Evolutionary conservation across 2,113 vertebrate species (phyloP).

Genomic region (Planiliza haematocheilus): DNA sequence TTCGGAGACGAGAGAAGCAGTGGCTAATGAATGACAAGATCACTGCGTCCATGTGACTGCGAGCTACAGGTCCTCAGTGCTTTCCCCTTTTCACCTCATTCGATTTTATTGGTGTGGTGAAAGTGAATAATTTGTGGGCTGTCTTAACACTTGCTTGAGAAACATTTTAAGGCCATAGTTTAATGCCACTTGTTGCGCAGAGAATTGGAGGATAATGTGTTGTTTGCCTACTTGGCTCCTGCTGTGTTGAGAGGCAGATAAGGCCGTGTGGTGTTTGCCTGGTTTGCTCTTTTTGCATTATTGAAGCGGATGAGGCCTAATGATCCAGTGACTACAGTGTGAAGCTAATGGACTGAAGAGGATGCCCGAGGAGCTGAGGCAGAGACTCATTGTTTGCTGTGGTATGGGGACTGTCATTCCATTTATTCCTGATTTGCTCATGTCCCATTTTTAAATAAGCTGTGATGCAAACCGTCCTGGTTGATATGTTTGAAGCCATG

Average conservation of each 20-base stretch:
- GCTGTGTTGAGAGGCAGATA: constrained; percentile 65
- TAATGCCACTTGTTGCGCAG: constrained; percentile 24
- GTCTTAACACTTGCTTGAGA: constrained; percentile 8
- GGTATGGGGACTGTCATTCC: constrained; percentile 3
- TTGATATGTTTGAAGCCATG: neutral
- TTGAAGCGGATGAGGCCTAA: constrained; percentile 75
- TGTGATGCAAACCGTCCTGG: constrained; percentile 3
- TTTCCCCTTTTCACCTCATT: neutral
- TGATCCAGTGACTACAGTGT: constrained; percentile 61
- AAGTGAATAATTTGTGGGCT: neutral
- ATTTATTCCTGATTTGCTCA: constrained; percentile 12
- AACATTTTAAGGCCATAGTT: neutral
- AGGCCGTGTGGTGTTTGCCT: constrained; percentile 46
- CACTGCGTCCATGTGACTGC: neutral
- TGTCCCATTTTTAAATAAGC: too few species aligned
- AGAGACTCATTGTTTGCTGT: constrained; percentile 16
- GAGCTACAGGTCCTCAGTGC: neutral
- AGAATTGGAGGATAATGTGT: constrained; percentile 44
- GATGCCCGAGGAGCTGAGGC: constrained; percentile 9
- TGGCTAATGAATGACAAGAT: neutral
- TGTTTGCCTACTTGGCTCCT: constrained; percentile 56
- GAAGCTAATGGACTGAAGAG: constrained; percentile 49
- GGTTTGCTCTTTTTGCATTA: constrained; percentile 81
- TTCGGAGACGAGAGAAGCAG: neutral
- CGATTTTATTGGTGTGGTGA: neutral